Percentiles rank a stretch among this genome's conserved stretches.
These are phyloP conservation scores for Muscicapa adusta DNA, from an alignment of 2,113 vertebrate species.

Conservation along the genomic window DNA sequence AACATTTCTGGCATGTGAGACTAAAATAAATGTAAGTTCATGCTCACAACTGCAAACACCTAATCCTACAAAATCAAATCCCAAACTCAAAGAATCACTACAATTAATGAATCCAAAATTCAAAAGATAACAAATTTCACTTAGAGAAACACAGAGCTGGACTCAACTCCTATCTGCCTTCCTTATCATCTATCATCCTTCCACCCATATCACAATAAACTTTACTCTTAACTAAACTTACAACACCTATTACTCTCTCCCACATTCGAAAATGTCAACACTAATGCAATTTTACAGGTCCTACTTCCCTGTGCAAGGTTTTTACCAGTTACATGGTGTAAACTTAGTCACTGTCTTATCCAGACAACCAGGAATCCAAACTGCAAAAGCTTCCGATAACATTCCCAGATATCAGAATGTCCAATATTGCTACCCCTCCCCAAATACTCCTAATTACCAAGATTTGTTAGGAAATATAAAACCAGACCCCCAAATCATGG, in stretches of 20 bases:
- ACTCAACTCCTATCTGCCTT: not conserved
- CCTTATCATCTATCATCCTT: not conserved
- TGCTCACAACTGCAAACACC: not conserved
- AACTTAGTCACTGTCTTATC: accelerated
- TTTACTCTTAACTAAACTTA: not conserved
- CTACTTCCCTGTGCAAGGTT: not conserved
- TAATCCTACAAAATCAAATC: not conserved
- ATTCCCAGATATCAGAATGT: not conserved
- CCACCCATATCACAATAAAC: not conserved
- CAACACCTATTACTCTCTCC: not conserved
- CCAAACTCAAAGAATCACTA: not conserved
- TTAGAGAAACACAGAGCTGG: not conserved
- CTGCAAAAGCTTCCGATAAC: not conserved
- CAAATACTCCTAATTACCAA: not conserved
- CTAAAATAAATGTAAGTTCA: not conserved
- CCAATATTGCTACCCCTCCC: too few species aligned
- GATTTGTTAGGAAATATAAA: not conserved
- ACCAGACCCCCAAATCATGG: accelerated
- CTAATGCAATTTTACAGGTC: not conserved
- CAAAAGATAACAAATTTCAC: not conserved
- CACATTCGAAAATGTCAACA: not conserved
- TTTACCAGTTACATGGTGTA: accelerated
- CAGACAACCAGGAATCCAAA: not conserved
- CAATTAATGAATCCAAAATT: not conserved
- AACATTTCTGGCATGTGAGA: not conserved